Evolutionary conservation across 2,113 vertebrate genomes (phyloP), one percentile per base, ranked within the genome.

Genomic region (Glaucomys volans): DNA sequence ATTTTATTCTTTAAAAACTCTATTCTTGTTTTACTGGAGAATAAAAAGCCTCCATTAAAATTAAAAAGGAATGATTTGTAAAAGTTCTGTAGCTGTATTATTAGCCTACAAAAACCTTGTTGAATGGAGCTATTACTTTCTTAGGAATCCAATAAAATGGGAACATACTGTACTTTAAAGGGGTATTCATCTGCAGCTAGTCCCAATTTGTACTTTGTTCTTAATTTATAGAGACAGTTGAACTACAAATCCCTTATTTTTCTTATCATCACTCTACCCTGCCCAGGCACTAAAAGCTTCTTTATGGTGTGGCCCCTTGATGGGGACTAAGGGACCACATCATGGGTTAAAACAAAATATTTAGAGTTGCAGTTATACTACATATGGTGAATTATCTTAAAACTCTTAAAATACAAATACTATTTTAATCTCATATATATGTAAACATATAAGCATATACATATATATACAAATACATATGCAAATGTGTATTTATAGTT

Each of bases 41-140:
- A 93, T 91, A 97, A 42, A 81, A 96, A 96, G 91, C 90, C 54
- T 96, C 80, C 71, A 95, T 83, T 84, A 95, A 96, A 96, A 90
- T 81, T 59, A 75, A 86, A 87, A 95, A 83, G 79, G 84, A 83
- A 94, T 81, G 12, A 87, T 93, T 74, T 75, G 37, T 95, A 72
- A 92, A 91, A 74, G 40, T 71, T 30, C 77, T 85, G 14, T 71
- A 93, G 90, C 24, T 77, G 24, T 84, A 85, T 91, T 89, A 91
- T 80, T 86, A 88, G 74, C 62, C 35, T 79, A 96, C 90, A 90
- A 93, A 96, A 93, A 52, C 47, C 8, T 79, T 76, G 20, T 26
- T 91, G 87, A 88, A 89, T 57, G 44, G n/a, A 88, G 52, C 77
- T 96, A 47, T 74, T 35, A 44, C 47, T 95, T 96, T 94, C 92